A percentile compares a stretch with the other conserved stretches of the same genome.
Conservation (phyloP, 2,797 vertebrate species). For the Steatocranus sp. region DNA sequence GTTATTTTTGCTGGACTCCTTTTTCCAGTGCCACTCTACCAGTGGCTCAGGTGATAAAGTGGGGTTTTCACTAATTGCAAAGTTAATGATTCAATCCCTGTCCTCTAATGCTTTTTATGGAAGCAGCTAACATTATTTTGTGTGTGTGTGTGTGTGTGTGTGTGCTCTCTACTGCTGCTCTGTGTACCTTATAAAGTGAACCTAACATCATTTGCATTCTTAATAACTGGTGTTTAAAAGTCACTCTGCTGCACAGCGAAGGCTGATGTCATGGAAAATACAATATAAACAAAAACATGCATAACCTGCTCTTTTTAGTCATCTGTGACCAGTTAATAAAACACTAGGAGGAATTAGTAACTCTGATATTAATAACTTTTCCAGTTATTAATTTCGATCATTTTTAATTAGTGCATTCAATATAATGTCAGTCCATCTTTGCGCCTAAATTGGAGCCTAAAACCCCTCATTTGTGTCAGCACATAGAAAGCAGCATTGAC, state of each 20-base stretch:
- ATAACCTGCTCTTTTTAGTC: neutral
- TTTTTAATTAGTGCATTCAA: neutral
- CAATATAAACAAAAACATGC: slow-evolving; percentile 12
- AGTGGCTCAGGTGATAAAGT: neutral
- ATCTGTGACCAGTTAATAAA: neutral
- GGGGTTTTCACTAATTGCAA: neutral
- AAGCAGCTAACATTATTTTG: neutral
- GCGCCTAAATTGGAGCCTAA: neutral
- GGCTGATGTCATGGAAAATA: neutral
- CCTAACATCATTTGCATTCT: slow-evolving; percentile 48
- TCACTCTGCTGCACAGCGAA: slow-evolving; percentile 1
- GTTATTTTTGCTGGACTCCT: neutral
- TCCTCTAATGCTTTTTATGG: neutral
- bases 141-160: neutral
- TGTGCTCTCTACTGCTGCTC: neutral
- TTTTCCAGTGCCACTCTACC: neutral
- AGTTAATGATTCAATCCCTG: neutral
- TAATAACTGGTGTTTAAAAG: slow-evolving; percentile 38
- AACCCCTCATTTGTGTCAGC: neutral
- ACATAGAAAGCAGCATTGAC: neutral
- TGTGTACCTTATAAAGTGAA: slow-evolving; percentile 18
- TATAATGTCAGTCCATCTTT: neutral
- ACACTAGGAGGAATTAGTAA: neutral
- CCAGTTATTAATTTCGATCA: neutral
- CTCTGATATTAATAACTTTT: neutral